Conservation (phyloP, 1,140 invertebrate genomes). For the Pogonomyrmex californicus region DNA sequence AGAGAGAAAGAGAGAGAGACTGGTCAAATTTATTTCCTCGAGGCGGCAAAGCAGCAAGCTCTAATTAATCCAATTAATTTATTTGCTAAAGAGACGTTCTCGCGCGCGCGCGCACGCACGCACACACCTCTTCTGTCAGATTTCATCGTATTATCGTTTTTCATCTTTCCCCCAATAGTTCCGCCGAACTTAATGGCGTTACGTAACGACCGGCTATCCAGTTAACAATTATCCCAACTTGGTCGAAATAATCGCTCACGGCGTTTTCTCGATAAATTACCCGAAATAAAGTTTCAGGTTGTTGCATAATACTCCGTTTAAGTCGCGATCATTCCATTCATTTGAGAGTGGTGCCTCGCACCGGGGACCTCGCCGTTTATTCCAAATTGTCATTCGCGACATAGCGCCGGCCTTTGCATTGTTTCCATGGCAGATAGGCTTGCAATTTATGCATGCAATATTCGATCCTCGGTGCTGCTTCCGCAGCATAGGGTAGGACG, state of each 20-base stretch:
- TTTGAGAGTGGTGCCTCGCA: neutral
- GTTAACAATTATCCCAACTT: slow-evolving; percentile 53
- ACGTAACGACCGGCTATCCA: slow-evolving; percentile 37
- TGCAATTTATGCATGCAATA: slow-evolving; percentile 59
- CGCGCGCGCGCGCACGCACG: neutral
- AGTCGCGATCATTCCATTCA: slow-evolving; percentile 22
- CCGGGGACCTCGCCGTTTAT: neutral
- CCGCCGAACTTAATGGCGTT: slow-evolving; percentile 25
- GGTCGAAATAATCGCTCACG: slow-evolving; percentile 37
- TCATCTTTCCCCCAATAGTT: slow-evolving; percentile 26
- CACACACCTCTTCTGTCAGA: too few relatives aligned
- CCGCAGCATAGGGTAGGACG: neutral
- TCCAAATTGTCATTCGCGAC: slow-evolving; percentile 23
- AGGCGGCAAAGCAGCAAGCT: neutral
- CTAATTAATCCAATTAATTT: slow-evolving; percentile 26
- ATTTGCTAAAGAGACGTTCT: slow-evolving; percentile 2
- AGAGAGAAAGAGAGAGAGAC: neutral
- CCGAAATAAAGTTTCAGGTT: slow-evolving; percentile 28
- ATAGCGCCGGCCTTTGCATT: slow-evolving; percentile 27
- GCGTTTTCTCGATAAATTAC: slow-evolving; percentile 48
- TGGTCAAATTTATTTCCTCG: slow-evolving; percentile 1
- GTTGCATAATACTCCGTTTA: slow-evolving; percentile 16
- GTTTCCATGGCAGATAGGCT: slow-evolving; percentile 2
- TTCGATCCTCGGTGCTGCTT: slow-evolving; percentile 9
- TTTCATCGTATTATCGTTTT: neutral